Conservation (phyloP, 2,113 vertebrate genomes). For the Stomatorhinus ivindoensis region DNA sequence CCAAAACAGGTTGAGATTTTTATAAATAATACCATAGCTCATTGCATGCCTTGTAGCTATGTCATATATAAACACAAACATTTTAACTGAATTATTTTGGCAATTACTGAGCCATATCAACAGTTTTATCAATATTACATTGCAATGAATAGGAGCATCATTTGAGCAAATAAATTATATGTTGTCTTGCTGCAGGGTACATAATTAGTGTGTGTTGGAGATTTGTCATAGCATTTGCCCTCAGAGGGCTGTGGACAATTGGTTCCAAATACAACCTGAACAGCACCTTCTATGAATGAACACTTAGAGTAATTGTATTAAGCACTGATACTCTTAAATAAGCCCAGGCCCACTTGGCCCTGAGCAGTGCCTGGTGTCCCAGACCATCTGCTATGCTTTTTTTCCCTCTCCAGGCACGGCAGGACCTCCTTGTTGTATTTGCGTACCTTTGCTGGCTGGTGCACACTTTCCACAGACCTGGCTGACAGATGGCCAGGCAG, state of each 20-base stretch:
- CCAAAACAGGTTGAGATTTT: neutral
- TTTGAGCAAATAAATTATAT: neutral
- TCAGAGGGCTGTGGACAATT: neutral
- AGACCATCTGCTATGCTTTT: constrained; percentile 40
- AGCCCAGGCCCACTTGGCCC: constrained; percentile 37
- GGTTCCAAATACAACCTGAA: neutral
- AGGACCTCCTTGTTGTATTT: constrained; percentile 31
- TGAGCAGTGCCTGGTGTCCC: constrained; percentile 21
- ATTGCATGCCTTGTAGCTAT: neutral
- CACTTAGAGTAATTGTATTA: constrained; percentile 37
- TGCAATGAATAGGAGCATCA: neutral
- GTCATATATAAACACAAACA: neutral
- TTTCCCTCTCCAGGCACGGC: neutral
- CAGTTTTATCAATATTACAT: neutral
- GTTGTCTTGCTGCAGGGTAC: neutral
- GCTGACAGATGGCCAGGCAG: constrained; percentile 61
- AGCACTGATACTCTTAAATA: constrained; percentile 41
- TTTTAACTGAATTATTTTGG: neutral
- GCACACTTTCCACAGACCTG: constrained; percentile 33
- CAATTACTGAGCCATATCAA: neutral
- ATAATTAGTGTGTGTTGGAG: neutral
- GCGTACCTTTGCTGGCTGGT: constrained; percentile 38
- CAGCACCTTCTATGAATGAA: constrained; percentile 23
- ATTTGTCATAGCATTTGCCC: neutral
- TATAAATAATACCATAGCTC: neutral